Conservation (phyloP, 2,113 vertebrate species). For the Cyanocitta stelleri region DNA sequence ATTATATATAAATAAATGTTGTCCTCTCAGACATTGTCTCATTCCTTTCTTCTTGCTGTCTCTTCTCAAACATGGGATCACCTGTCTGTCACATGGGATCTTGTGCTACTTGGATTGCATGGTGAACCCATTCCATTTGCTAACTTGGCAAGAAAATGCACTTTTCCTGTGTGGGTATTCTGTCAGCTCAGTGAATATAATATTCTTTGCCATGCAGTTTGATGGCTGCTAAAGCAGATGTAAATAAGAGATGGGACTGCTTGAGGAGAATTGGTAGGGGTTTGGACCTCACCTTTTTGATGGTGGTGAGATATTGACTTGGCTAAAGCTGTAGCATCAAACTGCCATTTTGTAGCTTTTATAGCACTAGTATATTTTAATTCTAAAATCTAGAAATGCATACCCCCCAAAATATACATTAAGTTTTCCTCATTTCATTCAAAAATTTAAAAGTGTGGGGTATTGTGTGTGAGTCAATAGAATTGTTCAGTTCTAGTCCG, state of each 20-base stretch:
- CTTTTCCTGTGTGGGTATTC: not conserved
- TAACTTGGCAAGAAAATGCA: not conserved
- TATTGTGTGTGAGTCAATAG: not conserved
- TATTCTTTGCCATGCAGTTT: not conserved
- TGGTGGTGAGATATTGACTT: not conserved
- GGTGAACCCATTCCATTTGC: not conserved
- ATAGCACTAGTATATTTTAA: not conserved
- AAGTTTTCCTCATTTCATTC: not conserved
- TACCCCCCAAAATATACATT: not conserved
- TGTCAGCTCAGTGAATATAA: not conserved
- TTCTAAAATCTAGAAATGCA: not conserved
- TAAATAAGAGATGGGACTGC: not conserved
- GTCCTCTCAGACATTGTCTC: not conserved
- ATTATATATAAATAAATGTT: not conserved
- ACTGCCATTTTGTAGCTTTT: not conserved
- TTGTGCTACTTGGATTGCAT: not conserved
- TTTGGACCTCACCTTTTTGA: not conserved
- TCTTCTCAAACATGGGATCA: not conserved
- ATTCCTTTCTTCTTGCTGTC: not conserved
- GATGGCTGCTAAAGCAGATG: not conserved
- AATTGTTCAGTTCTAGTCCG: not conserved
- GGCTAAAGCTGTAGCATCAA: not conserved
- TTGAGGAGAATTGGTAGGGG: not conserved
- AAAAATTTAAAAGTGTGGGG: not conserved
- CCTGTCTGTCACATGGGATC: not conserved